Percentiles rank a stretch among this genome's conserved stretches.
These are phyloP conservation scores for Falco punctatus DNA, from an alignment of 2,113 vertebrate genomes.

Conservation along the genomic window DNA sequence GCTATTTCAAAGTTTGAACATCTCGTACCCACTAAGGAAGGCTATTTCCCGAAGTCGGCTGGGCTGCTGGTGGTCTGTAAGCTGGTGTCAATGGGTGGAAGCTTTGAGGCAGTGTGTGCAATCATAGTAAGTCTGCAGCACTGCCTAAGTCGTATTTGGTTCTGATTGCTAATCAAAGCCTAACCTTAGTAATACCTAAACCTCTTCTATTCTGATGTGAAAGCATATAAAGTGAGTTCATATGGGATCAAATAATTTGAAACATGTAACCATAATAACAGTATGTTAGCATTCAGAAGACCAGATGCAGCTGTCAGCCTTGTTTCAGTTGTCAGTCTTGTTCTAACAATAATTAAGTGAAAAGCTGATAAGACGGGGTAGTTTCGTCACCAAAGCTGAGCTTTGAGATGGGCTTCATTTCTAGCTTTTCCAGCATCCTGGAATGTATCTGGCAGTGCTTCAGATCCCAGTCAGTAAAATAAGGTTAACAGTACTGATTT, in stretches of 20 bases:
- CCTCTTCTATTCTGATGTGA: not conserved
- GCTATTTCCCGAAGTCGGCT: not conserved
- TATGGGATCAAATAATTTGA: not conserved
- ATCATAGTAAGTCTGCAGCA: not conserved
- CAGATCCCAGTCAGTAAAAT: not conserved
- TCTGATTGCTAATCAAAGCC: not conserved
- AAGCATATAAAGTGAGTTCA: not conserved
- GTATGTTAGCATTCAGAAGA: not conserved
- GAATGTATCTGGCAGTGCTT: not conserved
- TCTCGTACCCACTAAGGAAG: not conserved
- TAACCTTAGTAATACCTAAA: not conserved
- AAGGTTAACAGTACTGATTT: not conserved
- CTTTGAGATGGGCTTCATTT: not conserved
- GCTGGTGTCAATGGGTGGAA: not conserved
- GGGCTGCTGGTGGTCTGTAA: not conserved
- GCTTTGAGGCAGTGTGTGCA: not conserved
- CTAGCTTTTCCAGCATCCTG: not conserved
- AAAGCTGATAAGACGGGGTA: not conserved
- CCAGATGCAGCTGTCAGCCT: not conserved
- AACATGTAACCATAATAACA: not conserved
- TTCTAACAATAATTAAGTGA: not conserved
- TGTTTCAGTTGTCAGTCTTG: not conserved
- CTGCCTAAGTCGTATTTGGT: not conserved
- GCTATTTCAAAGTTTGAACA: not conserved
- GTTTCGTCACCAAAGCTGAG: not conserved